Evolutionary conservation across 2,113 vertebrate genomes (phyloP).

Genomic region (Serinus canaria): DNA sequence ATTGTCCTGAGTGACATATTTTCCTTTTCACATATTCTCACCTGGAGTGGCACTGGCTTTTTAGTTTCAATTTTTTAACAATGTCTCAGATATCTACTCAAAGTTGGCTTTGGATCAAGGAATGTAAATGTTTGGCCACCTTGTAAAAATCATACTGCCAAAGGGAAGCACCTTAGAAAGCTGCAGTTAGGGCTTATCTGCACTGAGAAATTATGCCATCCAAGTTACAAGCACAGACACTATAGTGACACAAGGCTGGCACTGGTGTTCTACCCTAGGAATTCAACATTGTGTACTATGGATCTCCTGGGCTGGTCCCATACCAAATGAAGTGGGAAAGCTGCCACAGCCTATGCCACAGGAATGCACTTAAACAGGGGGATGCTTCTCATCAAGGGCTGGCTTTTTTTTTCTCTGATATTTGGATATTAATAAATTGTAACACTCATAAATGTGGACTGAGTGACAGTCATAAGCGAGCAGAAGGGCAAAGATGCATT

Average conservation of each 20-base stretch:
- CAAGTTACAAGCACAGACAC: not conserved
- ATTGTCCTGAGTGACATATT: slow-evolving; percentile 1
- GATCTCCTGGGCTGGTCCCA: not conserved
- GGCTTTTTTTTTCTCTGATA: not conserved
- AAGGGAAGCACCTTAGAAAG: slow-evolving; percentile 17
- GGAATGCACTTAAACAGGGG: not conserved
- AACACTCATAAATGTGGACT: not conserved
- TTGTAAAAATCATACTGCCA: not conserved
- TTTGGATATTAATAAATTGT: not conserved
- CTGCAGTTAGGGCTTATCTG: not conserved
- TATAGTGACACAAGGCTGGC: not conserved
- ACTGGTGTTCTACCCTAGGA: not conserved
- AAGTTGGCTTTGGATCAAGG: not conserved
- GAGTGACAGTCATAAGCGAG: not conserved
- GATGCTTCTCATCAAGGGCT: not conserved
- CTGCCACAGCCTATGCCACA: not conserved
- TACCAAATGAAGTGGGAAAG: not conserved
- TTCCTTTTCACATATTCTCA: slow-evolving; percentile 12
- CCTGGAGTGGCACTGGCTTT: not conserved
- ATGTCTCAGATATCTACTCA: not conserved
- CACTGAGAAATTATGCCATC: not conserved
- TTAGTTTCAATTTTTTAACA: slow-evolving; percentile 26
- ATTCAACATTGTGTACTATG: not conserved
- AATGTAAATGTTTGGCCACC: not conserved
- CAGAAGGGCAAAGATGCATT: not conserved